These are phyloP conservation scores for Myzus persicae DNA, from an alignment of 1,140 invertebrate species.

Conservation along the genomic window DNA sequence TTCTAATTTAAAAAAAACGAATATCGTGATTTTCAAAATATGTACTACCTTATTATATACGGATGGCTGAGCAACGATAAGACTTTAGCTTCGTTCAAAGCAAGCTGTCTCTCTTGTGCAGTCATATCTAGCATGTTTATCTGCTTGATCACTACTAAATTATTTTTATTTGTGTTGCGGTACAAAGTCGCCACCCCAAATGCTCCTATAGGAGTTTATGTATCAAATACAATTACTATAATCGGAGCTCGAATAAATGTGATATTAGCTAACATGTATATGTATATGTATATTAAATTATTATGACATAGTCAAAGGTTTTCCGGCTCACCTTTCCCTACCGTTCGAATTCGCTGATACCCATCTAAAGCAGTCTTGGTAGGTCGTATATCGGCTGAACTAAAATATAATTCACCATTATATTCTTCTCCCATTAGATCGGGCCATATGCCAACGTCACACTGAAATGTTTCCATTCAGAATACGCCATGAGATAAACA, in stretches of 20 bases:
- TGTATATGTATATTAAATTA: not conserved
- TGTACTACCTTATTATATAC: slow-evolving; percentile 71
- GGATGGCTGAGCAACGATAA: slow-evolving; percentile 77
- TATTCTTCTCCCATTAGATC: slow-evolving; percentile 47
- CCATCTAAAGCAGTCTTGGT: slow-evolving; percentile 62
- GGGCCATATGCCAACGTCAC: slow-evolving; percentile 35
- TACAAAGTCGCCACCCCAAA: slow-evolving; percentile 81
- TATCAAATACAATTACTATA: not conserved
- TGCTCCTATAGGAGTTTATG: slow-evolving; percentile 67
- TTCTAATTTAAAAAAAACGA: not conserved
- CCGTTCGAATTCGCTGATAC: slow-evolving; percentile 71
- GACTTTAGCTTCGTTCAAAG: slow-evolving; percentile 80
- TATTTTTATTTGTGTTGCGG: slow-evolving; percentile 71
- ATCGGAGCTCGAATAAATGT: not conserved
- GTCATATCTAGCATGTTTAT: slow-evolving; percentile 79
- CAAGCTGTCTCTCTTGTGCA: slow-evolving; percentile 73
- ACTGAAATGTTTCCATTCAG: not conserved
- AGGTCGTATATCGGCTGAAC: slow-evolving; percentile 2
- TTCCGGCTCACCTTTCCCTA: slow-evolving; percentile 67
- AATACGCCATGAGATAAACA: not conserved
- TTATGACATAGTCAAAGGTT: not conserved
- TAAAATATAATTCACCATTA: slow-evolving; percentile 54
- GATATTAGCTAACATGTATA: not conserved
- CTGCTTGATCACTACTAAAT: slow-evolving; percentile 78
- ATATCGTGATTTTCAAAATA: not conserved